Evolutionary conservation across 2,888 invertebrate species (phyloP).

Genomic region (Liodrosophila aerea): DNA sequence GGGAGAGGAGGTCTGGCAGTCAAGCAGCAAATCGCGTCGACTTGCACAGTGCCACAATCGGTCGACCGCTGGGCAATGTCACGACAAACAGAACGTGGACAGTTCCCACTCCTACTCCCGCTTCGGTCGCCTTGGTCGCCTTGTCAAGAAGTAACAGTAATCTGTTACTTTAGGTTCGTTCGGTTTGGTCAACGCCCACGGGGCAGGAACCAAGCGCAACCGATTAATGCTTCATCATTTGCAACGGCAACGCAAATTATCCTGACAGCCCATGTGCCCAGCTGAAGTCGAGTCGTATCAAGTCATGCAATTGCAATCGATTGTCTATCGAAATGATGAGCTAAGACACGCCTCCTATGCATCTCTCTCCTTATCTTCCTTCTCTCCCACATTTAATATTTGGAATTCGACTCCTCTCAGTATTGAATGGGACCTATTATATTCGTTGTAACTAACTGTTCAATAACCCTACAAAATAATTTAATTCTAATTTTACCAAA

Average conservation of each 20-base stretch:
- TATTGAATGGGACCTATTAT: too few species aligned
- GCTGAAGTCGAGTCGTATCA: not conserved
- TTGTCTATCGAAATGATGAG: conserved; percentile 16
- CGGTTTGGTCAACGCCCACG: conserved; percentile 59
- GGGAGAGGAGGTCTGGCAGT: conserved; percentile 37
- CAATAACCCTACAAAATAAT: too few species aligned
- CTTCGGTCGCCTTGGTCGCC: conserved; percentile 19
- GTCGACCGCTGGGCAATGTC: conserved; percentile 22
- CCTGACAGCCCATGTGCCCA: conserved; percentile 10
- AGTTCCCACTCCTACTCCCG: not conserved
- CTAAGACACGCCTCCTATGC: conserved; percentile 3
- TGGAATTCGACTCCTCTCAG: not conserved
- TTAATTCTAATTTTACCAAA: too few species aligned
- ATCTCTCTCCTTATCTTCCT: not conserved
- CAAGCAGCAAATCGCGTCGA: conserved; percentile 73
- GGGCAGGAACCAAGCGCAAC: conserved; percentile 51
- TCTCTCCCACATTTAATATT: conserved; percentile 1
- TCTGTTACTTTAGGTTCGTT: conserved; percentile 36
- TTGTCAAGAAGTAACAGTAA: conserved; percentile 37
- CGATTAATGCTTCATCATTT: conserved; percentile 71
- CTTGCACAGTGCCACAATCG: conserved; percentile 19
- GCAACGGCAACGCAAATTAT: conserved; percentile 59
- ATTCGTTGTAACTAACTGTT: too few species aligned
- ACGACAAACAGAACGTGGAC: conserved; percentile 6
- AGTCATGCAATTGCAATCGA: conserved; percentile 13